Base-by-base conservation (phyloP, 2,113 vertebrate species). In the Psophia crepitans region DNA sequence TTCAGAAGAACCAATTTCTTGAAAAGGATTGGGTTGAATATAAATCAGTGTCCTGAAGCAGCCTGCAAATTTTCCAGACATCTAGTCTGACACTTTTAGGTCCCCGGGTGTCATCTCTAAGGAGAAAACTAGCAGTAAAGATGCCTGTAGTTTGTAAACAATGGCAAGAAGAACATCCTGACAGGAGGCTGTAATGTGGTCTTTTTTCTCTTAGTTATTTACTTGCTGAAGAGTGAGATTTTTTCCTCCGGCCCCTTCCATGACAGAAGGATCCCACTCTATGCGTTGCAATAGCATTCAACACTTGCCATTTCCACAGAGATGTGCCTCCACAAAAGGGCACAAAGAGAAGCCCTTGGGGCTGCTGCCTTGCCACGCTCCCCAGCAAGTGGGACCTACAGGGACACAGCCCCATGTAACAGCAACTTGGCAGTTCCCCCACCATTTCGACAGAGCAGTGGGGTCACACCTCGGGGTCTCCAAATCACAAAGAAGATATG, bases 121-220 rank as follows among this genome's bases (percentile, higher is more conserved):
- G 53, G 65, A 87, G 65, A 63, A 87, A 92, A 70, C 56, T 24
- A 94, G n/a, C 80, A 92, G 70, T 96, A 82, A 97, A 95, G 69
- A 86, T 77, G 77, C 76, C 70, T 96, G 66, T n/a, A 94, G 92
- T 95, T 97, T 95, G 66, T 92, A 96, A 97, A 96, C 87, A 96
- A 90, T 41, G 22, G 43, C 77, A 95, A 94, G 84, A 96, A 92
- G 88, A 96, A 94, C 91, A 90, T 79, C 60, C 61, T 93, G 81
- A 91, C 60, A 90, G 84, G 68, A 97, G 63, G 77, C 58, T 93
- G 69, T 94, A 96, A 96, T 89, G 63, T 82, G 86, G 84, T 90
- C 61, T 87, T 84, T 92, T 89, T 88, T 68, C 71, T 86, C 48
- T 71, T 83, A 68, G n/a, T 93, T 96, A 90, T 93, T 96, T 94